These are phyloP conservation scores for Rhynchopsitta pachyrhyncha DNA, from an alignment of 2,113 vertebrate species.

Conservation along the genomic window DNA sequence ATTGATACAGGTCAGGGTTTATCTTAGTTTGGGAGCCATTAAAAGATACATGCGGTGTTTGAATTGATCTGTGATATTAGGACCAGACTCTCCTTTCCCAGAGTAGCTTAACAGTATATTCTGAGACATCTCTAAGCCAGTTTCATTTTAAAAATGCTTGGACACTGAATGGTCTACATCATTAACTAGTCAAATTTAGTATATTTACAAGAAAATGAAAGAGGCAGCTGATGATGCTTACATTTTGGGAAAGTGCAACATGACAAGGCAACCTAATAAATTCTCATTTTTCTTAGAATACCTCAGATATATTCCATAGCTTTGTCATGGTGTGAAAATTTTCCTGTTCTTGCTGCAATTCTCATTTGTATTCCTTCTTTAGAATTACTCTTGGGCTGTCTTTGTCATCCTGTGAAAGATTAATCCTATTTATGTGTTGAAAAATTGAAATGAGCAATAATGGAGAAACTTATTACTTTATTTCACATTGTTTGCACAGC, in stretches of 20 bases:
- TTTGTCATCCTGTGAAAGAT: not conserved
- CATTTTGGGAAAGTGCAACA: not conserved
- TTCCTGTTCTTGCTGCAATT: not conserved
- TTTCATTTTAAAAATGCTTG: not conserved
- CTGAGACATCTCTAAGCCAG: not conserved
- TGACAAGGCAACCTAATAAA: not conserved
- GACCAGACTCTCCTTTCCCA: not conserved
- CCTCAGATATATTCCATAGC: not conserved
- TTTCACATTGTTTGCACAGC: not conserved
- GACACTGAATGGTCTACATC: not conserved
- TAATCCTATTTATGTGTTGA: not conserved
- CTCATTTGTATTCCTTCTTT: not conserved
- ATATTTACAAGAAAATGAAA: not conserved
- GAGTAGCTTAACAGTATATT: not conserved
- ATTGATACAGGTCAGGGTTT: not conserved
- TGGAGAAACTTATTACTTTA: not conserved
- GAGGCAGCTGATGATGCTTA: not conserved
- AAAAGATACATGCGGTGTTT: not conserved
- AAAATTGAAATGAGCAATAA: not conserved
- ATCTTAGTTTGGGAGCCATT: not conserved
- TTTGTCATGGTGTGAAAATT: not conserved
- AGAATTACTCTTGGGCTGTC: not conserved
- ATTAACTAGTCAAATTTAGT: not conserved
- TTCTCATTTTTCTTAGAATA: not conserved
- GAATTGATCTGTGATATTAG: not conserved